Percentiles rank a stretch among this genome's conserved stretches.
Conservation (phyloP, 2,113 vertebrate species). For the Chroicocephalus ridibundus region DNA sequence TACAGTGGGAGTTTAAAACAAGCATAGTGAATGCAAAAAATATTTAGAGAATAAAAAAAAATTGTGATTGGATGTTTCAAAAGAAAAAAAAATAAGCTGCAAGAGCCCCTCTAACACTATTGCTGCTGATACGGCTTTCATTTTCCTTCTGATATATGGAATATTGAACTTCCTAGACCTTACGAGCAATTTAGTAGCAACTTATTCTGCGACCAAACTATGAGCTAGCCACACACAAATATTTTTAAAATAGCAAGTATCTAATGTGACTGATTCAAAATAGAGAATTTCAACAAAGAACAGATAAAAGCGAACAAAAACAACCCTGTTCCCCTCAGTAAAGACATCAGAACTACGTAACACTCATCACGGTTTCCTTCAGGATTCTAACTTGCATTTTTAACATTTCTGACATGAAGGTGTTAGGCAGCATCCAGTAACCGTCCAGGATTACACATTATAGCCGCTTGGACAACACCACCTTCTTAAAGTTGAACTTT, state of each 20-base stretch:
- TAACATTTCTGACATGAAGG: background rate
- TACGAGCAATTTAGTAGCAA: background rate
- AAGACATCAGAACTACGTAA: background rate
- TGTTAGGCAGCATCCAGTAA: background rate
- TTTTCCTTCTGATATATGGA: background rate
- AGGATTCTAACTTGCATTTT: background rate
- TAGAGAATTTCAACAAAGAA: background rate
- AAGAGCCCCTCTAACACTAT: background rate
- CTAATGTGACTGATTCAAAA: background rate
- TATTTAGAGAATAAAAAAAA: background rate
- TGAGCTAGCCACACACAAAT: fast-evolving
- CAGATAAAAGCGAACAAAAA: background rate
- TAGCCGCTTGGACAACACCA: fast-evolving
- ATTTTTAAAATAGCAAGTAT: background rate
- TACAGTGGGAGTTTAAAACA: background rate
- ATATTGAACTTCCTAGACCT: background rate
- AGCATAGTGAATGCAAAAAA: background rate
- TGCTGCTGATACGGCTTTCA: background rate
- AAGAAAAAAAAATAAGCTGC: background rate
- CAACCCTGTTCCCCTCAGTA: fast-evolving
- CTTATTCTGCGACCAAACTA: background rate
- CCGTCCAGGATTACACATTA: background rate
- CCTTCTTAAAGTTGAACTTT: background rate
- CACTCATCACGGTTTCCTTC: background rate
- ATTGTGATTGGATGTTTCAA: background rate